Base-by-base conservation (phyloP, 2,113 vertebrate genomes). In the Clinocottus analis region DNA sequence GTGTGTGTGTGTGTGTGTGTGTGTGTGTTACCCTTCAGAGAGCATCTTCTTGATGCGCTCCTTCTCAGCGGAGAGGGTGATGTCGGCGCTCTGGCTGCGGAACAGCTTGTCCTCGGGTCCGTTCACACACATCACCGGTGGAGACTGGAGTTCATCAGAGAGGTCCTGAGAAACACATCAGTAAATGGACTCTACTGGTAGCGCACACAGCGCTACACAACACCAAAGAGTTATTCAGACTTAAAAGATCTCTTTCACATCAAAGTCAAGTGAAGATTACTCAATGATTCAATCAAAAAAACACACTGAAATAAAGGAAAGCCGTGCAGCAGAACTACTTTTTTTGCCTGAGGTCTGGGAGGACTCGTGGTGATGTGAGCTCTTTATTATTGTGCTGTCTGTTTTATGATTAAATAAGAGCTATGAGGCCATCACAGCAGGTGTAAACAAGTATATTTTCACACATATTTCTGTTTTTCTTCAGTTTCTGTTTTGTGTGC, bases 31-130 rank as follows among this genome's bases (percentile, higher is more conserved):
- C 98, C 97, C 97, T 90, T 99, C 97, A 0, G 98, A 99, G 3
- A 99, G 94, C 98, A 99, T 99, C 95, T 99, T 99, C 91, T 97
- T 99, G 35, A 99, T 96, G 43, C 97, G 90, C 88, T 99, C 97
- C 68, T 97, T 96, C 90, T 99, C 97, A 0, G 96, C 93, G 0
- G 94, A 94, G 8, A 97, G 94, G 5, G 98, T 97, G 62, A 96
- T 95, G 7, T 99, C 98, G 0, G 97, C 97, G 2, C 97, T 99
- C 83, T 98, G 97, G 90, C 97, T 99, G 29, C 97, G 95, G 90
- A 97, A 98, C 1, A 99, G 80, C 51, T 99, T 99, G 13, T 99
- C 98, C 33, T 99, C 98, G 0, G 98, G 97, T 5, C 98, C 97
- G 0, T 99, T 99, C 89, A 96, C 89, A n/a, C 94, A 95, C 93